Base-by-base conservation (phyloP, 2,888 invertebrate genomes). In the Polydesmus complanatus region DNA sequence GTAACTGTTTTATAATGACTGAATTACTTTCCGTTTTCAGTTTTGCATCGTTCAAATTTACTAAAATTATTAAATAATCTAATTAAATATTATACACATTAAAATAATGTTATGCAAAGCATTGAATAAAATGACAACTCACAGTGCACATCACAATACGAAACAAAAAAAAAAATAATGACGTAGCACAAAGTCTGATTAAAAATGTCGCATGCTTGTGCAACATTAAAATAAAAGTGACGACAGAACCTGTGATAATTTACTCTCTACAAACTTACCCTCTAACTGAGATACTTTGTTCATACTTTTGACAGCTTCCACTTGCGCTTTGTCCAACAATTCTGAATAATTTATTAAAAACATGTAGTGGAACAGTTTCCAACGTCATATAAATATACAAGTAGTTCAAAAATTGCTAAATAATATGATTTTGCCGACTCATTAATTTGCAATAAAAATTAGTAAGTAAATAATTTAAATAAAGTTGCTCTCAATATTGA, bases 51-150 rank as follows among this genome's bases (percentile, higher is more conserved):
- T 69, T 68, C 61, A 73, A 66, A n/a, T n/a, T n/a, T n/a, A n/a
- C n/a, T n/a, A n/a, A n/a, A 47, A 21, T 47, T 27, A 3, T 8
- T 26, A 25, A 18, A 69, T 72, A 54, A 54, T 8, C 18, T 8
- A 56, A 56, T 14, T 25, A 14, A 55, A 55, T n/a, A 56, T 21
- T 14, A 27, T n/a, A 56, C 21, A 56, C 5, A 26, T 19, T 27
- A 54, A 27, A 14, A 18, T 37, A 19, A 47, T 3, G 27, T 75
- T 72, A 64, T 83, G 79, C 64, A 86, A 58, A 23, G 61, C 27
- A 59, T 27, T 49, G 22, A 27, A n/a, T 25, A 23, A 27, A 56
- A 21, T n/a, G n/a, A 19, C 18, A 37, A 14, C 37, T n/a, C n/a
- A n/a, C n/a, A 56, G 5, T 11, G 5, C 18, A 18, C 18, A 8